Evolutionary conservation across 1,140 invertebrate species (phyloP).

Genomic region (Ganaspis sp.): DNA sequence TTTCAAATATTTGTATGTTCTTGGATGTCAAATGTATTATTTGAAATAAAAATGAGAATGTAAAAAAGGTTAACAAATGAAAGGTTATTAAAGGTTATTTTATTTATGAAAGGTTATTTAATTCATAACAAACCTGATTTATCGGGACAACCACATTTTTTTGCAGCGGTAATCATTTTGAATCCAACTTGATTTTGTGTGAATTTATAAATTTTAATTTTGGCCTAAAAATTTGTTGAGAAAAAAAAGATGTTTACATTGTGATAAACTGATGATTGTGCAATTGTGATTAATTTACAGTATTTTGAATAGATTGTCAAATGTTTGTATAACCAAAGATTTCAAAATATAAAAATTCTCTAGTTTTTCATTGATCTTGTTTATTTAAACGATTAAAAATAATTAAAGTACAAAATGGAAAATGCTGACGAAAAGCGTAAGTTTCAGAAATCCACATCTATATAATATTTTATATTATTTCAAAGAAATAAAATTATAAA

Average conservation of each 20-base stretch:
- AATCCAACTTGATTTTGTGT: too few species aligned
- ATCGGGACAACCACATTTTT: slow-evolving; percentile 55
- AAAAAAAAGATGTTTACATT: neutral
- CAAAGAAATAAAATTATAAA: neutral
- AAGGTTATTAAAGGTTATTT: too few species aligned
- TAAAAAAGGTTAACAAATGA: too few species aligned
- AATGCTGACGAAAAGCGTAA: neutral
- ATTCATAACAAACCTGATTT: neutral
- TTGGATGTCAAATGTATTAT: too few species aligned
- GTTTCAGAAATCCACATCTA: too few species aligned
- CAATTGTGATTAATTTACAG: neutral
- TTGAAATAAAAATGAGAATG: neutral
- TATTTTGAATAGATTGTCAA: neutral
- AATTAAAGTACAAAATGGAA: neutral
- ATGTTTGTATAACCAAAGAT: slow-evolving; percentile 25
- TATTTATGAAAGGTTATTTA: neutral
- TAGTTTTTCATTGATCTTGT: too few species aligned
- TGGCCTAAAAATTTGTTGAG: neutral
- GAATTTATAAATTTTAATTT: neutral
- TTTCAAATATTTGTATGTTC: too few species aligned
- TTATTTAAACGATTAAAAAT: too few species aligned
- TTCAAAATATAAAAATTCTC: neutral
- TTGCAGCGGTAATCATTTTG: slow-evolving; percentile 56
- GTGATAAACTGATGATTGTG: neutral
- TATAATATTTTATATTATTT: neutral